phyloP scores from a whole-genome alignment of 2,113 vertebrate species.

The Glareola pratincola region DNA sequence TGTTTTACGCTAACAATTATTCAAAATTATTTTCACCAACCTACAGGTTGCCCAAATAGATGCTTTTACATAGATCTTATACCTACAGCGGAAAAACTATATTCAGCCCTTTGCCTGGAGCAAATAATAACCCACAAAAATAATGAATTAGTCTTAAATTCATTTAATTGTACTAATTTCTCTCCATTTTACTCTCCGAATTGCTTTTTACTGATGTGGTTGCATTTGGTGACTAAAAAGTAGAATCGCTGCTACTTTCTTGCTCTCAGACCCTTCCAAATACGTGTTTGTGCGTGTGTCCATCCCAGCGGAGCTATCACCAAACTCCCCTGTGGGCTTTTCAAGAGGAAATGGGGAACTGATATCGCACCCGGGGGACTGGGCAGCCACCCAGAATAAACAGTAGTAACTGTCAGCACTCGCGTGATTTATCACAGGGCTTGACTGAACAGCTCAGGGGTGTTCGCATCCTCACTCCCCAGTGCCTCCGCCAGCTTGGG shows the following conservation, averaged over 20 bases:
- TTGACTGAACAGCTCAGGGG: neutral
- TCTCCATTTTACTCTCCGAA: neutral
- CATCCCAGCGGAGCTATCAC: neutral
- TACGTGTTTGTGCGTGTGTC: accelerated
- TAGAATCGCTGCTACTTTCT: neutral
- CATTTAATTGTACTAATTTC: neutral
- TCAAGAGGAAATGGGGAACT: neutral
- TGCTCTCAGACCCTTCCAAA: neutral
- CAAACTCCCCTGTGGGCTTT: neutral
- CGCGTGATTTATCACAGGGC: neutral
- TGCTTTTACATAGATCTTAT: neutral
- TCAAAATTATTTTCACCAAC: neutral
- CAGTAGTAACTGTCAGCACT: neutral
- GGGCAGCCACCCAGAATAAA: neutral
- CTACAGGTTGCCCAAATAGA: neutral
- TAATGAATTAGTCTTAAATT: neutral
- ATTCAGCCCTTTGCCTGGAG: neutral
- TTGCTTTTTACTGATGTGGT: neutral
- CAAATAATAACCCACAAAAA: neutral
- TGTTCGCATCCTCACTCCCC: neutral
- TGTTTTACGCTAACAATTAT: neutral
- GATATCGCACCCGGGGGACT: neutral
- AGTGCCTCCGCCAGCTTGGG: neutral
- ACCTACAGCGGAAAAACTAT: neutral
- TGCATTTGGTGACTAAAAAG: neutral